Evolutionary conservation across 1,140 invertebrate genomes (phyloP).

Genomic region (Meteorus sp.): DNA sequence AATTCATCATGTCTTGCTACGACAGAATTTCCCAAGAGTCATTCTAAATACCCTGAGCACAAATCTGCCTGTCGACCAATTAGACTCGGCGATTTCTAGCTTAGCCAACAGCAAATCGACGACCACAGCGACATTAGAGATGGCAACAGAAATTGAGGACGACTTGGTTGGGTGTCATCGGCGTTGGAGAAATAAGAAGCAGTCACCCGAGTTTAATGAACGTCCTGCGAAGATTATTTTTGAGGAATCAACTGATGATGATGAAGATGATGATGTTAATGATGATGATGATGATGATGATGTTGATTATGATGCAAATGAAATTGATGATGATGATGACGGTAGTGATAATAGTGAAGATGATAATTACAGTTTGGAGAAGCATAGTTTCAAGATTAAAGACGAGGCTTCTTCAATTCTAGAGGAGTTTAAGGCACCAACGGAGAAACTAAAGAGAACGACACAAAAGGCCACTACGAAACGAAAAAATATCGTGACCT

Average conservation of each 20-base stretch:
- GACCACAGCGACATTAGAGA: slow-evolving; percentile 15
- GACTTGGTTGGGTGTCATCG: too few relatives aligned
- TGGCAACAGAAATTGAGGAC: slow-evolving; percentile 20
- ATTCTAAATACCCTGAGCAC: slow-evolving; percentile 34
- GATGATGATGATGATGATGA: slow-evolving; percentile 18
- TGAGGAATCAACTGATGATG: background rate
- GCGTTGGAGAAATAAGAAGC: too few relatives aligned
- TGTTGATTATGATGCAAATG: background rate
- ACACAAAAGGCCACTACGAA: slow-evolving; percentile 21
- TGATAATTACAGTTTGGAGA: too few relatives aligned
- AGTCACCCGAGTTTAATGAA: background rate
- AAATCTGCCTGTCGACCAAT: slow-evolving; percentile 44
- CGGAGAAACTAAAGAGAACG: slow-evolving; percentile 27
- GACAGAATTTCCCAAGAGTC: slow-evolving; percentile 43
- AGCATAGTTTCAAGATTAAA: too few relatives aligned
- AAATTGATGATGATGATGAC: slow-evolving; percentile 29
- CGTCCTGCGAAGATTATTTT: background rate
- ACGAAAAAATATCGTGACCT: slow-evolving; percentile 12
- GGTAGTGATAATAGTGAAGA: too few relatives aligned
- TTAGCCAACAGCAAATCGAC: slow-evolving; percentile 42
- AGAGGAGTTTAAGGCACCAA: slow-evolving; percentile 35
- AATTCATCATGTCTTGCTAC: too few relatives aligned
- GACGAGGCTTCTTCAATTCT: slow-evolving; percentile 8
- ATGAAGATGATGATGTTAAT: background rate
- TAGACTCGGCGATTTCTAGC: slow-evolving; percentile 56